Base-by-base conservation (phyloP, 2,888 invertebrate genomes). In the Watsonalla binaria region DNA sequence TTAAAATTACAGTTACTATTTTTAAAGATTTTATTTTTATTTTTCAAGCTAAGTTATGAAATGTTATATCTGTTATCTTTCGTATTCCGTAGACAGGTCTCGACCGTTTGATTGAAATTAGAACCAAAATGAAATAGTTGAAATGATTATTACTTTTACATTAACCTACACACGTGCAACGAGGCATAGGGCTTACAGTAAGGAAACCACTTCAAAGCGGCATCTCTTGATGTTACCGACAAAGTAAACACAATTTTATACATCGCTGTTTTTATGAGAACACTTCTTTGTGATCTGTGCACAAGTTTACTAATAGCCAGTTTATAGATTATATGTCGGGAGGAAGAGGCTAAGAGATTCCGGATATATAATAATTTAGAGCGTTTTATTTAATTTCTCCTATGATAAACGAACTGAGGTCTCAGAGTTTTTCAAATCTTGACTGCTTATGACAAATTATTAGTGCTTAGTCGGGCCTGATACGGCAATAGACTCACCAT, bases 201-300 rank as follows among this genome's bases (percentile, higher is more conserved):
- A 84, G 80, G 76, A 81, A 80, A 75, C 87, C 88, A 87, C 89
- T 89, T 89, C 86, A 89, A 86, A 86, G 79, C 70, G 62, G 61
- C 63, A 65, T 70, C 68, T 76, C 73, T 70, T 72, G 73, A 74
- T 75, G 72, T 76, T 74, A 68, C 77, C 79, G 76, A 81, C 81
- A 83, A 80, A 85, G 85, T 80, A 83, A 86, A 86, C 82, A 84
- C 80, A 80, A 76, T 82, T 82, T 80, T 80, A 68, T 80, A 80
- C 78, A 76, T 76, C 70, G 65, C 70, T 62, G 74, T 79, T 80
- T 81, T 84, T 82, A 81, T 75, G 78, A 75, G 83, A 82, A 79
- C 68, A 65, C 69, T 53, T 64, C 73, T 84, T 79, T 84, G 80
- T 82, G 80, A 78, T 72, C 65, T 67, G 56, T 53, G 59, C 61